Base-by-base conservation (phyloP, 2,797 vertebrate species). In the Poecilia gillii region DNA sequence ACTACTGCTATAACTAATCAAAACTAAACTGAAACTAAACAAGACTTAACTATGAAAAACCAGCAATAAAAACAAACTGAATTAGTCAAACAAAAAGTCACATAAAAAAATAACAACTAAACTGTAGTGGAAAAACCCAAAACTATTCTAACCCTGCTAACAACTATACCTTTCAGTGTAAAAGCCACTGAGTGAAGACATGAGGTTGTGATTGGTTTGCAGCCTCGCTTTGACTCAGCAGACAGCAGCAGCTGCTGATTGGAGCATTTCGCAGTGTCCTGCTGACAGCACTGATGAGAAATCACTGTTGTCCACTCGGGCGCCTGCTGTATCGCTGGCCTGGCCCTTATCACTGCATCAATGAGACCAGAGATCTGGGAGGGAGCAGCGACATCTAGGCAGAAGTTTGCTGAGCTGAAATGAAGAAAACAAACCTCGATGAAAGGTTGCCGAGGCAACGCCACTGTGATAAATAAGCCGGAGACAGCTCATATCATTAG, bases 281-380 rank as follows among this genome's bases (percentile, higher is more conserved):
- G 72, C 77, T 81, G 86, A 82, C 84, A 41, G 76, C 79, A 72
- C 71, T 77, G 84, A 85, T 46, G 84, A 74, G 53, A 13, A 74
- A 62, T 73, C 76, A 53, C 66, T 41, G 47, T 73, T 81, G 73
- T 76, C 70, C 31, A 0, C 78, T 62, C 41, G 64, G 87, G 82
- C 73, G n/a, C 43, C 75, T 14, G 33, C 31, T 31, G 39, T 87
- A 71, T 88, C 57, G 39, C 23, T 12, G 45, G 46, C 81, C 79
- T 1, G 5, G 33, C 51, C 72, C 74, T 80, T 81, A 75, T 84
- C 82, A 43, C 28, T 1, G 43, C 33, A 39, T 31, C 49, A 66
- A 4, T 75, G 25, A 72, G 70, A 77, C 6, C 23, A 75, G 64
- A 39, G 45, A 51, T 53, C n/a, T 73, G 77, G 75, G 53, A 59